phyloP scores from a whole-genome alignment of 1,140 invertebrate genomes.

The Acromyrmex echinatior region DNA sequence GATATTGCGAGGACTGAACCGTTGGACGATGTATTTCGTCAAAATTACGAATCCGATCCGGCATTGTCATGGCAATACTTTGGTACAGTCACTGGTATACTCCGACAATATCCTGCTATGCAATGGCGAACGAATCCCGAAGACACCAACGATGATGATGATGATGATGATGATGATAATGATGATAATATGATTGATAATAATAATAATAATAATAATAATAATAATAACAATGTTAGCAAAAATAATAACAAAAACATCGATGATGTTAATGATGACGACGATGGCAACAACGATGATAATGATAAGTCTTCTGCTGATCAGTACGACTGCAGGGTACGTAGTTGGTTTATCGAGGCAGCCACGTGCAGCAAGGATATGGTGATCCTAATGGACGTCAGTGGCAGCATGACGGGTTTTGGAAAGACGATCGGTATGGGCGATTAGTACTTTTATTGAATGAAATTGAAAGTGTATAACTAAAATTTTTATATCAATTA shows the following conservation, averaged over 20 bases:
- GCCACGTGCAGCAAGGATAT: conserved; percentile 99
- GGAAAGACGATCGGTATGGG: conserved; percentile 90
- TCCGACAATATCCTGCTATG: conserved; percentile 95
- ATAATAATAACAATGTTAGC: neutral
- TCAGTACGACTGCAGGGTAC: conserved; percentile 94
- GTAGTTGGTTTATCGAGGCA: conserved; percentile 98
- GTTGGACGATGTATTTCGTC: conserved; percentile 94
- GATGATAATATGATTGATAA: conserved; percentile 4
- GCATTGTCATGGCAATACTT: conserved; percentile 98
- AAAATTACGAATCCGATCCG: conserved; percentile 95
- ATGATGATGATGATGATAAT: conserved; percentile 68
- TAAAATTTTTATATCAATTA: neutral
- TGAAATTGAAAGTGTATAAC: neutral
- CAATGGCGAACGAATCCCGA: conserved; percentile 82
- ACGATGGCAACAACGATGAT: neutral
- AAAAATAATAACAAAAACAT: conserved; percentile 68
- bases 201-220: conserved; percentile 42
- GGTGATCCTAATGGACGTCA: conserved; percentile 97
- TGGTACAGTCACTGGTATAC: conserved; percentile 96
- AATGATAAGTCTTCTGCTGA: conserved; percentile 84
- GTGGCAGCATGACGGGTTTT: conserved; percentile 99
- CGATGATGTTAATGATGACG: conserved; percentile 76
- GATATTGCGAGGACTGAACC: conserved; percentile 95
- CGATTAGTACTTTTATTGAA: neutral
- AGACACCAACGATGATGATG: conserved; percentile 78